Conservation (phyloP, 2,888 invertebrate species). For the Minunthozetes semirufus region DNA sequence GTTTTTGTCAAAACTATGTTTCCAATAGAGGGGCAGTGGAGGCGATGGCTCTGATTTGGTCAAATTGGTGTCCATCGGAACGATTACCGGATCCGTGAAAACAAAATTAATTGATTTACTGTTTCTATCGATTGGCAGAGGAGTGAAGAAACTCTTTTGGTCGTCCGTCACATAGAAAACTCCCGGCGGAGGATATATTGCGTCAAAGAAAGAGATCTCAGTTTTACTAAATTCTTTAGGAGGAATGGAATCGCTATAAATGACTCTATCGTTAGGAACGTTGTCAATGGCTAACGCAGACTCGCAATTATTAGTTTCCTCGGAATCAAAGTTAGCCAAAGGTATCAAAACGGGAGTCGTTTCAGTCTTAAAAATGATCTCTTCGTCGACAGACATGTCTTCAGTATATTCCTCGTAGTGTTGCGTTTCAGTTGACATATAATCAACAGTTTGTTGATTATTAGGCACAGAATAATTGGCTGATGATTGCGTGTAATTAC, state of each 20-base stretch:
- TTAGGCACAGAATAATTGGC: neutral
- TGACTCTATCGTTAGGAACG: constrained; percentile 12
- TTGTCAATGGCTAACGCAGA: constrained; percentile 30
- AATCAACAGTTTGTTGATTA: neutral
- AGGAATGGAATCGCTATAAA: neutral
- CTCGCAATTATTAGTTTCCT: neutral
- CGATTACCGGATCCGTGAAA: constrained; percentile 19
- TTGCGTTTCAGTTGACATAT: neutral
- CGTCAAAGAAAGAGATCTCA: constrained; percentile 22
- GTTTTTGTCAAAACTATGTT: constrained; percentile 68
- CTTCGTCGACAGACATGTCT: neutral
- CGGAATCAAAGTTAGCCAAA: constrained; percentile 18
- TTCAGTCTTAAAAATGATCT: neutral
- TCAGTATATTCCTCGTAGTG: neutral
- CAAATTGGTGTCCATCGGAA: constrained; percentile 18
- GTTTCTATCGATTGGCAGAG: constrained; percentile 30
- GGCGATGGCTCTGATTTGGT: constrained; percentile 13
- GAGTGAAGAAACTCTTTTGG: constrained; percentile 32
- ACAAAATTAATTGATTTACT: neutral
- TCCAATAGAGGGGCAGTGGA: constrained; percentile 57
- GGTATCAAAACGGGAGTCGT: constrained; percentile 5
- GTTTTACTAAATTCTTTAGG: neutral
- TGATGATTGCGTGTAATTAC: neutral
- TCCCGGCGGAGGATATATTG: constrained; percentile 36
- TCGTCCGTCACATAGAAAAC: constrained; percentile 32